Evolutionary conservation across 2,888 invertebrate genomes (phyloP).

Genomic region (Sipunculus nudus): DNA sequence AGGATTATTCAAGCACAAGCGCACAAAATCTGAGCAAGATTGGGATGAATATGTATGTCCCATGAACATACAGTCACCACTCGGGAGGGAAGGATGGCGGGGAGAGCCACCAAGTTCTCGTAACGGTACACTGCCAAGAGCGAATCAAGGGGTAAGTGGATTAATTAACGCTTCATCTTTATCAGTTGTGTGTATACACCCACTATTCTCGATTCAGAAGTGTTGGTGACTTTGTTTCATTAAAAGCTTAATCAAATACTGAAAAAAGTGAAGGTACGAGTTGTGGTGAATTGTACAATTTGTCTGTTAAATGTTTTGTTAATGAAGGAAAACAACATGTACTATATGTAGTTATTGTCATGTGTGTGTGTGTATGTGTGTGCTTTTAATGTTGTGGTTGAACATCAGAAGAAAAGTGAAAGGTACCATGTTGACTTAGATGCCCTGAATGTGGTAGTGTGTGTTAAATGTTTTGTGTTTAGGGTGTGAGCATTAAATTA

Average conservation of each 20-base stretch:
- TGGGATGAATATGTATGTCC: slow-evolving; percentile 89
- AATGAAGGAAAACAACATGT: not conserved
- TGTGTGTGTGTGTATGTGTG: no score
- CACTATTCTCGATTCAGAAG: not conserved
- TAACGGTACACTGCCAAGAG: not conserved
- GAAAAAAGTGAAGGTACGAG: not conserved
- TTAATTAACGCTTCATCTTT: no score
- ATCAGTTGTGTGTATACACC: no score
- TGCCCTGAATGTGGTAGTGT: no score
- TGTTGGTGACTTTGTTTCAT: not conserved
- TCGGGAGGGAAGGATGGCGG: not conserved
- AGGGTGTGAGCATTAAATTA: no score
- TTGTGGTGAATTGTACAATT: not conserved
- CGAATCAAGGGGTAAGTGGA: slow-evolving; percentile 7
- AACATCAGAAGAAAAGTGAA: no score
- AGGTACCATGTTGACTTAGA: no score
- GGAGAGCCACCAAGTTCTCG: no score
- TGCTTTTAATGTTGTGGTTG: no score
- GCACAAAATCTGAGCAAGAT: slow-evolving; percentile 74
- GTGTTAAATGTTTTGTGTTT: no score
- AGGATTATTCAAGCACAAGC: slow-evolving; percentile 72
- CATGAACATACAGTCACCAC: slow-evolving; percentile 67
- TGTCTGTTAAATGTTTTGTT: not conserved
- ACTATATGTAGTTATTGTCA: not conserved
- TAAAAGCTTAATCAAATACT: not conserved